phyloP scores from a whole-genome alignment of 1,140 invertebrate genomes.

The Drosophila burlai region DNA sequence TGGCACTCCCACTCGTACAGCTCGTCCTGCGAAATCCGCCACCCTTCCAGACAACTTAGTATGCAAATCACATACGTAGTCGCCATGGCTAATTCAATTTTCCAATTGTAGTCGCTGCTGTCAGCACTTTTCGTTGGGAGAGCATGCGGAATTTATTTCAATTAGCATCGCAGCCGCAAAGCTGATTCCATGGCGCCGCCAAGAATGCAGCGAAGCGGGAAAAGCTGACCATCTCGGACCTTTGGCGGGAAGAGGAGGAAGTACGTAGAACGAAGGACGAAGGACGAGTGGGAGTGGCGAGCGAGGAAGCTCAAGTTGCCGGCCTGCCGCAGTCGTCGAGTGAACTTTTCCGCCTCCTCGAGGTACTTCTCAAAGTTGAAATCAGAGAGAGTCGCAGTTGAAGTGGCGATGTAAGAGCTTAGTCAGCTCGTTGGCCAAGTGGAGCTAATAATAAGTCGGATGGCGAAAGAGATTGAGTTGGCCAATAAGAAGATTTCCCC shows the following conservation, averaged over 20 bases:
- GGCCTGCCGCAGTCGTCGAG: slow-evolving; percentile 47
- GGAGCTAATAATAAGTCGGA: slow-evolving; percentile 26
- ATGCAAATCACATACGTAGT: slow-evolving; percentile 33
- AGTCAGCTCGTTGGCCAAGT: slow-evolving; percentile 40
- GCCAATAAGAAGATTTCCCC: slow-evolving; percentile 6
- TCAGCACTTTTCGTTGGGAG: slow-evolving; percentile 64
- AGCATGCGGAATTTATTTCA: slow-evolving; percentile 76
- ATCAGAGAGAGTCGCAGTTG: slow-evolving; percentile 33
- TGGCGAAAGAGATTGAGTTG: slow-evolving; percentile 9
- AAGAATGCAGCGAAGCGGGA: slow-evolving; percentile 54
- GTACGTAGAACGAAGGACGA: slow-evolving; percentile 18
- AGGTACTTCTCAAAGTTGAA: slow-evolving; percentile 53
- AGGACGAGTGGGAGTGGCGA: background rate
- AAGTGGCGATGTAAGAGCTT: slow-evolving; percentile 41
- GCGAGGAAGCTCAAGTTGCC: slow-evolving; percentile 34
- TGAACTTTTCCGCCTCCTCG: slow-evolving; percentile 43
- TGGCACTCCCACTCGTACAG: slow-evolving; percentile 10
- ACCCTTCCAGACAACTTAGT: slow-evolving; percentile 24
- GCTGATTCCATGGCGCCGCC: slow-evolving; percentile 25
- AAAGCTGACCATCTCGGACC: slow-evolving; percentile 50
- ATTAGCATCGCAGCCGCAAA: slow-evolving; percentile 59
- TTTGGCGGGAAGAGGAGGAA: slow-evolving; percentile 4
- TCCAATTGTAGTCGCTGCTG: slow-evolving; percentile 63
- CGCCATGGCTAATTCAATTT: slow-evolving; percentile 72
- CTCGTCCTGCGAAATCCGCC: background rate